These are phyloP conservation scores for Trididemnum clinides DNA, from an alignment of 23 tunicate genomes.

Conservation along the genomic window DNA sequence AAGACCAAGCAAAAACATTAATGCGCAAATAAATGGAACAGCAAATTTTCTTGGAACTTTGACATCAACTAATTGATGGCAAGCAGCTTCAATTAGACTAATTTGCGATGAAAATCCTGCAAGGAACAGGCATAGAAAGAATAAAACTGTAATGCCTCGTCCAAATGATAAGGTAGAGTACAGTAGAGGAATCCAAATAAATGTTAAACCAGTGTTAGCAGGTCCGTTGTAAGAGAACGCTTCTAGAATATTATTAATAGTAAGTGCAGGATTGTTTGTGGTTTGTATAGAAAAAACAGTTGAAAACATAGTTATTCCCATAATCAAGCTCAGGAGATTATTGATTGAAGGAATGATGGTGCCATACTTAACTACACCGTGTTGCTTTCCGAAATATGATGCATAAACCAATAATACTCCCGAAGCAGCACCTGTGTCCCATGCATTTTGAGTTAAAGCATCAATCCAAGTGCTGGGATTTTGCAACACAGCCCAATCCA, in stretches of 20 bases:
- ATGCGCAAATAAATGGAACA: constrained; percentile 57
- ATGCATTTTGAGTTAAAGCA: constrained; percentile 90
- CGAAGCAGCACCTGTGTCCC: constrained; percentile 94
- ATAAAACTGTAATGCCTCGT: constrained; percentile 58
- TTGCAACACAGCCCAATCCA: constrained; percentile 86
- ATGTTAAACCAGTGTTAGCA: constrained; percentile 88
- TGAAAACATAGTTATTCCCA: constrained; percentile 85
- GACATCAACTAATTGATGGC: constrained; percentile 73
- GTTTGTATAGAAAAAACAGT: constrained; percentile 75
- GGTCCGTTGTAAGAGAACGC: constrained; percentile 80
- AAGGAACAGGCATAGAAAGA: constrained; percentile 69
- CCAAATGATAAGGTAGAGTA: constrained; percentile 54
- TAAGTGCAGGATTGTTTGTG: constrained; percentile 46
- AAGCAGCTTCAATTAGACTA: constrained; percentile 64
- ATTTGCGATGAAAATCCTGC: constrained; percentile 84
- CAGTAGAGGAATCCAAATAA: constrained; percentile 81
- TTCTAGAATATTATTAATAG: constrained; percentile 53
- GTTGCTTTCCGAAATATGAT: constrained; percentile 68
- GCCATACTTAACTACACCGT: constrained; percentile 78
- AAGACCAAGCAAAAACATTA: constrained; percentile 71
- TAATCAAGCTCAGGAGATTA: constrained; percentile 74
- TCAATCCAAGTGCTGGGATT: constrained; percentile 75
- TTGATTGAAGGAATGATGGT: constrained; percentile 71
- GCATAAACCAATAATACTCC: constrained; percentile 80
- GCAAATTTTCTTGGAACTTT: constrained; percentile 76